Evolutionary conservation across 2,113 vertebrate species (phyloP).

Genomic region (Arenaria interpres): DNA sequence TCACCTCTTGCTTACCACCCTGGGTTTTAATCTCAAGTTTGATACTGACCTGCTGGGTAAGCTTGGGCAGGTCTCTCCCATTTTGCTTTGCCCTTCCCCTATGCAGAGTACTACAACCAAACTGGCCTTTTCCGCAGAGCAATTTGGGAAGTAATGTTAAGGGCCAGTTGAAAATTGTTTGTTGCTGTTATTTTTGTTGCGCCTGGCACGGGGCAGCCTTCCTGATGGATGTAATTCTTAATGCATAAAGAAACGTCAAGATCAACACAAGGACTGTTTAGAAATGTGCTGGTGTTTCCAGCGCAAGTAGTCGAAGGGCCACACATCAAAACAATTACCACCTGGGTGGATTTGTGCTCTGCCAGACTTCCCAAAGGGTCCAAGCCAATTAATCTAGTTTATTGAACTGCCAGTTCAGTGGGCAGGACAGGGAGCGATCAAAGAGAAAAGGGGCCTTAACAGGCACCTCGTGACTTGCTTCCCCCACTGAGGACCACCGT

Average conservation of each 20-base stretch:
- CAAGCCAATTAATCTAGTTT: not conserved
- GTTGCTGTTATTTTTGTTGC: not conserved
- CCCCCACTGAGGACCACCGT: not conserved
- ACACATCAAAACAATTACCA: not conserved
- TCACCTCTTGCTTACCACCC: not conserved
- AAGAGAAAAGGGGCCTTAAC: not conserved
- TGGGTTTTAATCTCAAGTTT: not conserved
- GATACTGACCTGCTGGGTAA: not conserved
- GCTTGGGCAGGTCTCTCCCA: not conserved
- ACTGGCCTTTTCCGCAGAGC: not conserved
- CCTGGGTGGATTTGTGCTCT: not conserved
- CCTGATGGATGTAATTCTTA: not conserved
- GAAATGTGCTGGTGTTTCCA: not conserved
- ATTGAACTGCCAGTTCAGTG: not conserved
- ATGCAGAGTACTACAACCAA: not conserved
- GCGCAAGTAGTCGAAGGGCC: not conserved
- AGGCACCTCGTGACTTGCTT: not conserved
- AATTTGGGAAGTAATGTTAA: not conserved
- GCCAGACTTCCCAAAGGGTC: not conserved
- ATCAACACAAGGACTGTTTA: not conserved
- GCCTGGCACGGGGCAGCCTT: not conserved
- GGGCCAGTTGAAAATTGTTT: not conserved
- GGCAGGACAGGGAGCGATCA: not conserved
- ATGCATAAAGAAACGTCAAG: not conserved
- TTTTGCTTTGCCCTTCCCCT: not conserved